Evolutionary conservation across 2,797 vertebrate genomes (phyloP).

Genomic region (Geotrypetes seraphini): DNA sequence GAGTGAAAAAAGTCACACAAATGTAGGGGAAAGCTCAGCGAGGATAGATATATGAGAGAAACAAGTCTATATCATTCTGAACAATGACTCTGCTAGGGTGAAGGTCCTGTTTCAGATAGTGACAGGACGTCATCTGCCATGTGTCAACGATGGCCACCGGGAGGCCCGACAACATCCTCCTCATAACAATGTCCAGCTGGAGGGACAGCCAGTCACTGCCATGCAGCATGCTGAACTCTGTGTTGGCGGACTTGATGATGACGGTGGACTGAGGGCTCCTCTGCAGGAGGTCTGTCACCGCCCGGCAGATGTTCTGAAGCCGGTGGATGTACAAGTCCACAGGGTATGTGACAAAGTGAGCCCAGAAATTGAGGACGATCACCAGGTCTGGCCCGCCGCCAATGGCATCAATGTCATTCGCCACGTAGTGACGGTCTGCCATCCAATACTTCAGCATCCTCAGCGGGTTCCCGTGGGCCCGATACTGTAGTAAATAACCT

Average conservation of each 20-base stretch:
- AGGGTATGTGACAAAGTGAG: neutral
- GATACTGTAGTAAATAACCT: neutral
- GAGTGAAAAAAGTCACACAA: no score
- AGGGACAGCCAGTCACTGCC: slow-evolving; percentile 2
- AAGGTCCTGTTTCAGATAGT: neutral
- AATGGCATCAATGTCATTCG: neutral
- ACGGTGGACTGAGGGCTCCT: neutral
- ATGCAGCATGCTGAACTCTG: neutral
- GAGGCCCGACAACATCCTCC: neutral
- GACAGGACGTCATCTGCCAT: slow-evolving; percentile 11
- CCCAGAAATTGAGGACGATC: neutral
- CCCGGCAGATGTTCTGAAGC: neutral
- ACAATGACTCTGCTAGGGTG: neutral
- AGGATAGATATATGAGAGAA: neutral
- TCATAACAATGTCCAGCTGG: slow-evolving; percentile 6
- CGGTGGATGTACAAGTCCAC: neutral
- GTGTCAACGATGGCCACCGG: slow-evolving; percentile 1
- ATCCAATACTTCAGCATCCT: no score
- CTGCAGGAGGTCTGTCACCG: neutral
- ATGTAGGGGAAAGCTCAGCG: no score
- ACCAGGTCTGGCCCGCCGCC: neutral
- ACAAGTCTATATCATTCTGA: slow-evolving; percentile 1
- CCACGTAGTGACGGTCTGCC: neutral
- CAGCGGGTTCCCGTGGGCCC: neutral
- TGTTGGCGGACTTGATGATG: neutral